Conservation (phyloP, 2,888 invertebrate species). For the Xanthia icteritia region DNA sequence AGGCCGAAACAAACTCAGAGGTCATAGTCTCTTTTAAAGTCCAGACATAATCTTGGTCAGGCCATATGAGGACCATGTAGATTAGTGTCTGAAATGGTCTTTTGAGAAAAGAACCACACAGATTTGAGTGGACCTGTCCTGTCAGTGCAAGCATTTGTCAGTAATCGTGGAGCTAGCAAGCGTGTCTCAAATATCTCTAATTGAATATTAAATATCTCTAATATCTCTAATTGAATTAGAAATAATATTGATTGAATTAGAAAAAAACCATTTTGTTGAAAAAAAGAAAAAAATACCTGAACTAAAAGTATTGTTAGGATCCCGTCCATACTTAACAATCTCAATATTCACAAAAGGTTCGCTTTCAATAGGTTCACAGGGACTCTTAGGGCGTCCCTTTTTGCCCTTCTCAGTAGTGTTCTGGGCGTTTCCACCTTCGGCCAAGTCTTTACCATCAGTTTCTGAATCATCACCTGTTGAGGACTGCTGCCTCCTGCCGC, state of each 20-base stretch:
- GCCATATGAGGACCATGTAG: too few species aligned
- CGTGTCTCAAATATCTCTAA: background rate
- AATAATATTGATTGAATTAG: background rate
- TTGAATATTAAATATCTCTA: background rate
- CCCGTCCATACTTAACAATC: slow-evolving; percentile 93
- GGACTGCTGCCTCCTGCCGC: slow-evolving; percentile 78
- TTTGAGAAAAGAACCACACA: too few species aligned
- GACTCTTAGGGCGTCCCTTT: slow-evolving; percentile 90
- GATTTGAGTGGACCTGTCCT: too few species aligned
- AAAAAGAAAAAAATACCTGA: slow-evolving; percentile 85
- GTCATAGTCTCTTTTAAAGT: too few species aligned
- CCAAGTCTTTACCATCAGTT: slow-evolving; percentile 70
- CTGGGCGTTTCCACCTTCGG: slow-evolving; percentile 72
- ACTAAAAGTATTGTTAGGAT: slow-evolving; percentile 93
- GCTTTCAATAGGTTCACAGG: slow-evolving; percentile 92
- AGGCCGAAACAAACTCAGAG: too few species aligned
- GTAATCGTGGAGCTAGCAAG: too few species aligned
- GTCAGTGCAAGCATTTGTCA: too few species aligned
- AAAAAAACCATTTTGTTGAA: background rate
- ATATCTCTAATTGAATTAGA: background rate
- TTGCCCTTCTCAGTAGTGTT: slow-evolving; percentile 83
- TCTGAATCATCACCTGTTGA: slow-evolving; percentile 74
- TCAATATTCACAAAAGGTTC: slow-evolving; percentile 93
- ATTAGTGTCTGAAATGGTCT: too few species aligned
- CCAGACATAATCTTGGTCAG: too few species aligned